A percentile compares a stretch with the other conserved stretches of the same genome.
These are phyloP conservation scores for Chrysolina haemoptera DNA, from an alignment of 2,888 invertebrate species.

Conservation along the genomic window DNA sequence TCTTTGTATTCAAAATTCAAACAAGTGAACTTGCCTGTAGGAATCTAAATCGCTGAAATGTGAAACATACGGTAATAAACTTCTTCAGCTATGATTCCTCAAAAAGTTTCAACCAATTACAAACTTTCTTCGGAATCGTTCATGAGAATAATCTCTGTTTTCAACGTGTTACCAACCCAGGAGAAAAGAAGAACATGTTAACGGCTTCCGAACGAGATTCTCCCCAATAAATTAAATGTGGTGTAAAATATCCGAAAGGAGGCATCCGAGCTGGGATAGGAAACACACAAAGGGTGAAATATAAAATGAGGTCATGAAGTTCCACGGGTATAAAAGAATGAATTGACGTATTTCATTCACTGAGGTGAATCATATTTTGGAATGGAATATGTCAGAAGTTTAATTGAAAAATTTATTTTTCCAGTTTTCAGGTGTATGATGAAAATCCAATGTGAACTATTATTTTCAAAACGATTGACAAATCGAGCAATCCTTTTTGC, in stretches of 20 bases:
- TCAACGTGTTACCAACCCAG: not conserved
- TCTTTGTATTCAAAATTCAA: too few relatives aligned
- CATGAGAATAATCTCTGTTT: constrained; percentile 1
- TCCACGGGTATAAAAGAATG: not conserved
- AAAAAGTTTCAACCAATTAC: not conserved
- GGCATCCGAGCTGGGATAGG: not conserved
- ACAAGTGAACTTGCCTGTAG: not conserved
- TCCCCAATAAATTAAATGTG: constrained; percentile 15
- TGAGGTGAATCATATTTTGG: not conserved
- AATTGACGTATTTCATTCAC: not conserved
- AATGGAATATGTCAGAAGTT: not conserved
- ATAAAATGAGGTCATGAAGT: constrained; percentile 1
- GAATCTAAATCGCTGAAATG: not conserved
- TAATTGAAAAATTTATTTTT: not conserved
- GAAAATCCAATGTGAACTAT: not conserved
- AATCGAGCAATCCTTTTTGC: too few relatives aligned
- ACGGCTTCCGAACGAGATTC: constrained; percentile 7
- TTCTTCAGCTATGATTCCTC: not conserved
- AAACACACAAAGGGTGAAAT: not conserved
- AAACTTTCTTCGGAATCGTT: constrained; percentile 8
- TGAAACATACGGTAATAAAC: not conserved
- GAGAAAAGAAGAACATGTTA: not conserved
- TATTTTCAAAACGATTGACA: too few relatives aligned
- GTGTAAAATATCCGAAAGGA: constrained; percentile 4
- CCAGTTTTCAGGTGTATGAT: not conserved